Evolutionary conservation across 2,888 invertebrate species (phyloP).

Genomic region (Pimpla rufipes): DNA sequence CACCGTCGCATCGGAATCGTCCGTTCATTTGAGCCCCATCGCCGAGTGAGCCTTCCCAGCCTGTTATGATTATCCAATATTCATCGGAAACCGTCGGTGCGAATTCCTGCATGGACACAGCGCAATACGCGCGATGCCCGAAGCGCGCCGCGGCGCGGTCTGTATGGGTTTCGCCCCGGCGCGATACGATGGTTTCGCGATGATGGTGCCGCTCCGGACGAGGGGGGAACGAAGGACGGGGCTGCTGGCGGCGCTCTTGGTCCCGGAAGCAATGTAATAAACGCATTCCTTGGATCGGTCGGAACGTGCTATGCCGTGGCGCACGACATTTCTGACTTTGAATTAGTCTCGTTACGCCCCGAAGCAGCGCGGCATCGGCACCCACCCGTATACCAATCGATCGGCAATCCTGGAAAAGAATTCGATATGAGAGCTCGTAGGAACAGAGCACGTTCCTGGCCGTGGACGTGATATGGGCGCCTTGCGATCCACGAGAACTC

Average conservation of each 20-base stretch:
- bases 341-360: constrained; percentile 70
- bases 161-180: constrained; percentile 30
- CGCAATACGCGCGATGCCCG: constrained; percentile 14
- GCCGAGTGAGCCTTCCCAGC: constrained; percentile 16
- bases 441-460: constrained; percentile 28
- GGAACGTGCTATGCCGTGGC: constrained; percentile 74
- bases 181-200: constrained; percentile 30
- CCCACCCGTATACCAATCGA: constrained; percentile 43
- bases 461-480: constrained; percentile 11
- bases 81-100: constrained; percentile 55
- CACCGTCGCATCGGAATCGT: not conserved
- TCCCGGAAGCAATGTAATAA: constrained; percentile 79
- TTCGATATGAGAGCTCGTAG: constrained; percentile 65
- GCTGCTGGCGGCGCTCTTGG: not conserved
- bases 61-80: constrained; percentile 70
- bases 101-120: constrained; percentile 63
- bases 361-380: not conserved
- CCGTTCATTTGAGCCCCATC: not conserved
- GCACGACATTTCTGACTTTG: constrained; percentile 67
- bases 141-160: not conserved
- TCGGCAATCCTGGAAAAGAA: constrained; percentile 67
- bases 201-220: constrained; percentile 21
- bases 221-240: no score
- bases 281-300: constrained; percentile 78
- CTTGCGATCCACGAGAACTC: not conserved